These are phyloP conservation scores for Ceratoteleas bidentatus DNA, from an alignment of 1,140 invertebrate species.

Conservation along the genomic window DNA sequence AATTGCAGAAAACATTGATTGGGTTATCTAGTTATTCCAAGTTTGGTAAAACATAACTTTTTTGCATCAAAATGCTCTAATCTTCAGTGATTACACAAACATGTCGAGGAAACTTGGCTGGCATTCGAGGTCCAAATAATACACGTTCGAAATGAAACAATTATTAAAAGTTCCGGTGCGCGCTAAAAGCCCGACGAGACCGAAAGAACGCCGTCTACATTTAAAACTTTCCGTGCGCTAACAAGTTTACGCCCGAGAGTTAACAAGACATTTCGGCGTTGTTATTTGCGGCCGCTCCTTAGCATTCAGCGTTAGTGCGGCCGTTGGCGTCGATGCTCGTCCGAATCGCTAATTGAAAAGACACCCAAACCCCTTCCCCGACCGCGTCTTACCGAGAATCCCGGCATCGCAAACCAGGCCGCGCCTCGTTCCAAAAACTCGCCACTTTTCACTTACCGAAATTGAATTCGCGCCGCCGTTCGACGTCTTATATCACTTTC, in stretches of 20 bases:
- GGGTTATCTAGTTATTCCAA: no score
- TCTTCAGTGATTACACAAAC: background rate
- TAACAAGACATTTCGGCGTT: constrained; percentile 28
- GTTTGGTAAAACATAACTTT: no score
- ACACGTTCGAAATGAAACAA: constrained; percentile 42
- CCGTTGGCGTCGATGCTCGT: background rate
- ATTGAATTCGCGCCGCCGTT: no score
- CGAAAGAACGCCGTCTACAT: constrained; percentile 27
- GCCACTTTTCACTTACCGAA: no score
- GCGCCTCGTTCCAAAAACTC: no score
- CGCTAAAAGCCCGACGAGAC: constrained; percentile 21
- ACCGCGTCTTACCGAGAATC: no score
- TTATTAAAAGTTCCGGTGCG: constrained; percentile 38
- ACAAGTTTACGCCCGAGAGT: constrained; percentile 35
- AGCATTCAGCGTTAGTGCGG: no score
- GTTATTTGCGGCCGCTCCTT: constrained; percentile 10
- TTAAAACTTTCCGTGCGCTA: constrained; percentile 36
- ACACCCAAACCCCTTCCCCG: background rate
- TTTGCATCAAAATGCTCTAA: background rate
- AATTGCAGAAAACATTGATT: no score
- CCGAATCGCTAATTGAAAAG: constrained; percentile 9
- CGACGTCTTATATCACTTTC: no score
- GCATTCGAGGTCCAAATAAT: constrained; percentile 19
- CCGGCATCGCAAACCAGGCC: no score
- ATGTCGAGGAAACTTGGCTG: background rate